Conservation (phyloP, 2,888 invertebrate genomes). For the Drosophila dives region DNA sequence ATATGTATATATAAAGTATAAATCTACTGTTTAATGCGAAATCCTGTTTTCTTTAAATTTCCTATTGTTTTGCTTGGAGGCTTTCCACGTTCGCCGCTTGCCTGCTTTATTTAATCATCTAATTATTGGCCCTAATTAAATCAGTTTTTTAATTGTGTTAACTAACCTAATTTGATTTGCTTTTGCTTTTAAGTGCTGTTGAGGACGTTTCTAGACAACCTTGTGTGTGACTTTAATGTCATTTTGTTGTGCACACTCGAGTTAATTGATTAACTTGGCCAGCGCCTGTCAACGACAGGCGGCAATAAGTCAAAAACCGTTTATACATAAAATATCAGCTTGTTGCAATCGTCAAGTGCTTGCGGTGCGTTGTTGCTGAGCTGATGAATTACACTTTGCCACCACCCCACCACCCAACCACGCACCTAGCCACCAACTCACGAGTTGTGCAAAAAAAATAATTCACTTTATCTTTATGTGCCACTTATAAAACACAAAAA, state of each 20-base stretch:
- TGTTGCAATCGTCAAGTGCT: conserved; percentile 23
- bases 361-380: conserved; percentile 18
- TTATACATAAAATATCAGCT: conserved; percentile 14
- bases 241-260: conserved; percentile 53
- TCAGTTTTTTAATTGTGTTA: conserved; percentile 63
- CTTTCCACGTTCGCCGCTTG: conserved; percentile 10
- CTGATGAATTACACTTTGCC: not conserved
- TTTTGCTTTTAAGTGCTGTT: conserved; percentile 60
- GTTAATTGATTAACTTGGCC: conserved; percentile 75
- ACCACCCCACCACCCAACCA: not conserved
- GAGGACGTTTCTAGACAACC: conserved; percentile 17
- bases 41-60: not conserved
- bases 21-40: not conserved
- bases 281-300: conserved; percentile 18
- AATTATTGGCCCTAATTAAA: conserved; percentile 49
- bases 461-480: conserved; percentile 51
- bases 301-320: conserved; percentile 47
- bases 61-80: not conserved
- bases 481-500: conserved; percentile 17
- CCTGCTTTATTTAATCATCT: conserved; percentile 4
- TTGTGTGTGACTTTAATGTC: conserved; percentile 24
- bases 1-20: not conserved
- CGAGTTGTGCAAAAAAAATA: conserved; percentile 24
- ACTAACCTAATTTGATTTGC: conserved; percentile 67
- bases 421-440: not conserved